Percentiles rank a stretch among this genome's conserved stretches.
Conservation (phyloP, 2,113 vertebrate genomes). For the Tinamus guttatus region DNA sequence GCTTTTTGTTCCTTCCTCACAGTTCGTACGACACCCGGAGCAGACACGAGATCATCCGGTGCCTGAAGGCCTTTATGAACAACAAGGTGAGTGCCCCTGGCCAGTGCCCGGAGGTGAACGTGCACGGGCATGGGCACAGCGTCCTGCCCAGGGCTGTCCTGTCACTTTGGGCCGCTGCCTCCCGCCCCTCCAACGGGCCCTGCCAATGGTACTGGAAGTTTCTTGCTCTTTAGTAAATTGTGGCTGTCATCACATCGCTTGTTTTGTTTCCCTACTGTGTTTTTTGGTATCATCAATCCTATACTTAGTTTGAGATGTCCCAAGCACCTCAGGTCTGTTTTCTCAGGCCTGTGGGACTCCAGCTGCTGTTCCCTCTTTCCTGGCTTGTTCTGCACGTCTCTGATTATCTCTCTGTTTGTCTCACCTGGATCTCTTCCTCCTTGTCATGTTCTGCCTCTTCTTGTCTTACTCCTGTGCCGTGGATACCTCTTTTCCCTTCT, state of each 20-base stretch:
- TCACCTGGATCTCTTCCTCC: neutral
- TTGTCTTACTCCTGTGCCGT: neutral
- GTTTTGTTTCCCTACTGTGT: neutral
- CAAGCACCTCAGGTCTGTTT: neutral
- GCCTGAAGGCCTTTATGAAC: constrained; percentile 94
- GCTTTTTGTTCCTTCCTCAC: neutral
- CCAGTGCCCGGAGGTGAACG: no score
- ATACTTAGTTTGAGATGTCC: neutral
- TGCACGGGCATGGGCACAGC: no score
- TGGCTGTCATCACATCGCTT: neutral
- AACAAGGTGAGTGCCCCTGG: constrained; percentile 82
- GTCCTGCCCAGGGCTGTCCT: neutral
- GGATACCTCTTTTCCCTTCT: neutral
- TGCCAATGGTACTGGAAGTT: neutral
- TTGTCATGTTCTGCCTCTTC: neutral
- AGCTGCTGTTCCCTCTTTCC: neutral
- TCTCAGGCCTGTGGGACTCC: neutral
- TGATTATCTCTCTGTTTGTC: neutral
- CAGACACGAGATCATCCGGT: constrained; percentile 90
- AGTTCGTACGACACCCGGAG: constrained; percentile 72
- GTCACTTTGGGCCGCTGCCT: neutral
- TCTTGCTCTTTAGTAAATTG: neutral
- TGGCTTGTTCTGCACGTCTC: neutral
- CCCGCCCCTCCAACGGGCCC: neutral
- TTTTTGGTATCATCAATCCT: neutral